Percentiles rank a stretch among this genome's conserved stretches.
Conservation (phyloP, 2,888 invertebrate genomes). For the Idaea aversata region DNA sequence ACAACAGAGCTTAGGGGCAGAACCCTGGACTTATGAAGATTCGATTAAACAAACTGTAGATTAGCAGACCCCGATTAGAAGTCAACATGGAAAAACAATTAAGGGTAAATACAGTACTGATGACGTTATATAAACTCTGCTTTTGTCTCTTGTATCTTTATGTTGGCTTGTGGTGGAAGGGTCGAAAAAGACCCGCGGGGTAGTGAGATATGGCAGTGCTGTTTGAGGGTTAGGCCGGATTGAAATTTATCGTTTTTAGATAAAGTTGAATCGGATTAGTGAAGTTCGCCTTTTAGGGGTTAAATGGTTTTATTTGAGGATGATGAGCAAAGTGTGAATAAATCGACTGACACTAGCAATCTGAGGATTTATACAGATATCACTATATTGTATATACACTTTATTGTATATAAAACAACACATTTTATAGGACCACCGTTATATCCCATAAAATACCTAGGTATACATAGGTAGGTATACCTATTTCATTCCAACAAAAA, state of each 20-base stretch:
- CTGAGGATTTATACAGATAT: background rate
- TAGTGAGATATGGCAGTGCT: slow-evolving; percentile 48
- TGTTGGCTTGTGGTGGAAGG: slow-evolving; percentile 59
- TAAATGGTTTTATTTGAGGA: background rate
- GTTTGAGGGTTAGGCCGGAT: slow-evolving; percentile 63
- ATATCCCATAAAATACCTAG: too few relatives aligned
- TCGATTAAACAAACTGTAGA: slow-evolving; percentile 67
- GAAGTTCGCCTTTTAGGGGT: background rate
- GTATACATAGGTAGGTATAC: background rate
- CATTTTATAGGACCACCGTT: background rate
- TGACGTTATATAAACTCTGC: slow-evolving; percentile 69
- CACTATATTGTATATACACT: too few relatives aligned
- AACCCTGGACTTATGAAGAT: slow-evolving; percentile 58
- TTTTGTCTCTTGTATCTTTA: slow-evolving; percentile 71
- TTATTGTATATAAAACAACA: too few relatives aligned
- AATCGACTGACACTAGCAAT: background rate
- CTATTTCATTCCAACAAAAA: background rate
- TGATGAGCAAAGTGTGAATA: background rate
- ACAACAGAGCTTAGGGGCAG: slow-evolving; percentile 49
- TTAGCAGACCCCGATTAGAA: slow-evolving; percentile 64
- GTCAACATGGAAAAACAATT: slow-evolving; percentile 77
- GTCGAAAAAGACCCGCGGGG: slow-evolving; percentile 48
- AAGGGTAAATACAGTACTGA: slow-evolving; percentile 70
- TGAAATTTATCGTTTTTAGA: slow-evolving; percentile 73
- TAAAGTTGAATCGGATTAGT: slow-evolving; percentile 63